Evolutionary conservation across 2,113 vertebrate genomes (phyloP).

Genomic region (Anoura caudifer): DNA sequence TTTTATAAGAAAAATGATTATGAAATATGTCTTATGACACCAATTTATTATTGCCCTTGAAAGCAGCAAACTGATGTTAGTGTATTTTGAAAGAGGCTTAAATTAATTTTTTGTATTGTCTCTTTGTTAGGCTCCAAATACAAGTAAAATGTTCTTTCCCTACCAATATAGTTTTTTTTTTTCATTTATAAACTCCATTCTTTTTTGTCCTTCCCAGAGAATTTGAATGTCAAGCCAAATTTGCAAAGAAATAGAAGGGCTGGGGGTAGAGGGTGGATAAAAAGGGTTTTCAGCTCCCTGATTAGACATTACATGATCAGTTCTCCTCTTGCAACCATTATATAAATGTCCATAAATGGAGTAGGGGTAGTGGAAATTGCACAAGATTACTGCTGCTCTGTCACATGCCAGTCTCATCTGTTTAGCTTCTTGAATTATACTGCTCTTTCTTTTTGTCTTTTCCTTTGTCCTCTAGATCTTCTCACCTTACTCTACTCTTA

Average conservation of each 20-base stretch:
- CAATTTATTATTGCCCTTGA: slow-evolving; percentile 25
- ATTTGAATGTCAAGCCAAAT: slow-evolving; percentile 25
- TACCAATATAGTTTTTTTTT: neutral
- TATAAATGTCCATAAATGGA: neutral
- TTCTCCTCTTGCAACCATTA: neutral
- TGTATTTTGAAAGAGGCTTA: neutral
- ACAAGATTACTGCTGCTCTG: neutral
- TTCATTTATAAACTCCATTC: neutral
- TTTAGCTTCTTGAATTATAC: neutral
- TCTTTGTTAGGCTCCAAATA: slow-evolving; percentile 27
- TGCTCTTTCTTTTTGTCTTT: neutral
- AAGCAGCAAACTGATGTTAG: slow-evolving; percentile 32
- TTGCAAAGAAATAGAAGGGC: neutral
- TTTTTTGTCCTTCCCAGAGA: neutral
- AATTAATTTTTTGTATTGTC: slow-evolving; percentile 7
- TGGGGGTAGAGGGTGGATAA: neutral
- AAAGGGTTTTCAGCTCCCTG: neutral
- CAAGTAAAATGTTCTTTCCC: slow-evolving; percentile 20
- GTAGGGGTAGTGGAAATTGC: neutral
- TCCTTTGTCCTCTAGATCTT: neutral
- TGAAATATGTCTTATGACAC: neutral
- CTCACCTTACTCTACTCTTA: neutral
- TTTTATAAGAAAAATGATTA: slow-evolving; percentile 24
- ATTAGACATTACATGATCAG: neutral
- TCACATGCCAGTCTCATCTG: slow-evolving; percentile 13